Percentiles rank a stretch among this genome's conserved stretches.
Evolutionary conservation across 2,888 invertebrate genomes (phyloP).

Genomic region (Siphlonurus alternatus): DNA sequence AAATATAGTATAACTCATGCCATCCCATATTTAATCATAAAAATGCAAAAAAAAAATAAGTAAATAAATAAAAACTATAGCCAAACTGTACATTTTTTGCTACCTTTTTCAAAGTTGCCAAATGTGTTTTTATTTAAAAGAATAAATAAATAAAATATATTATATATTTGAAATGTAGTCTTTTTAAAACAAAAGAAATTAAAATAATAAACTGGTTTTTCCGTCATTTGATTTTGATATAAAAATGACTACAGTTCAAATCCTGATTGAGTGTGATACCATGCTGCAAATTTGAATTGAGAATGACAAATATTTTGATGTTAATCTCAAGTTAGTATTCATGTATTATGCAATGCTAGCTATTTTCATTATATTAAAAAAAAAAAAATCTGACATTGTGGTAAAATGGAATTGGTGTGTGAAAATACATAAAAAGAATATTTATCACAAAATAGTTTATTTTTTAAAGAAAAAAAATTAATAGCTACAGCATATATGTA

Average conservation of each 20-base stretch:
- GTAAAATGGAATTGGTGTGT: no score
- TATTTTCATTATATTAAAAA: not conserved
- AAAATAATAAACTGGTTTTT: not conserved
- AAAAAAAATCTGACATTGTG: no score
- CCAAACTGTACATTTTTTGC: not conserved
- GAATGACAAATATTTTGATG: no score
- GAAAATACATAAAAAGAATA: not conserved
- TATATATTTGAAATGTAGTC: not conserved
- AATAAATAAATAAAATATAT: not conserved
- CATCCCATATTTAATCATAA: not conserved
- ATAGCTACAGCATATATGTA: not conserved
- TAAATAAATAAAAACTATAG: not conserved
- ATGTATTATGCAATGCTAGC: not conserved
- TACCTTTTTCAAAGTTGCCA: not conserved
- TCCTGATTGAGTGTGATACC: not conserved
- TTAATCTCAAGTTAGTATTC: no score
- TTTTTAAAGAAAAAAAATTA: not conserved
- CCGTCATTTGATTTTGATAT: not conserved
- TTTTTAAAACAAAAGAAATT: not conserved
- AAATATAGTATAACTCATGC: not conserved
- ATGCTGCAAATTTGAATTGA: not conserved
- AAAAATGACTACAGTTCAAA: not conserved
- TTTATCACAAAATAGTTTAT: not conserved
- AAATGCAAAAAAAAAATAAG: not conserved
- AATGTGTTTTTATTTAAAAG: no score